Conservation (phyloP, 2,888 invertebrate genomes). For the Byasa hedistus region DNA sequence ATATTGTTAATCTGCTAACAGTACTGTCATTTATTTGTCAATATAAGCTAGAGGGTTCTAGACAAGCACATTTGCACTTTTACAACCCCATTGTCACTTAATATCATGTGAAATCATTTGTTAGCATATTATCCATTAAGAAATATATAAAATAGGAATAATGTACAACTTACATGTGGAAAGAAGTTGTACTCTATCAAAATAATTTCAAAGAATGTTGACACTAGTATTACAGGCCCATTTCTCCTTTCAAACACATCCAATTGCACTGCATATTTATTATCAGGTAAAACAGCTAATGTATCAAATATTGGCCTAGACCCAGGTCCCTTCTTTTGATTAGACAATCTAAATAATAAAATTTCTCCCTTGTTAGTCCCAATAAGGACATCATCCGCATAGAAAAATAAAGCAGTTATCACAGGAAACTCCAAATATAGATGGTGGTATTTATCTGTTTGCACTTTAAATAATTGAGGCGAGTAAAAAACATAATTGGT, state of each 20-base stretch:
- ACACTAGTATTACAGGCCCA: conserved; percentile 58
- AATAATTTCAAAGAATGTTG: conserved; percentile 60
- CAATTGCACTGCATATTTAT: conserved; percentile 59
- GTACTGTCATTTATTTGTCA: too few species aligned
- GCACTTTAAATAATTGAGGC: conserved; percentile 60
- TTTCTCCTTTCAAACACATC: conserved; percentile 62
- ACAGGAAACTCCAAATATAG: conserved; percentile 65
- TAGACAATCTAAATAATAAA: conserved; percentile 57
- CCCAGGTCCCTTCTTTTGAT: conserved; percentile 45
- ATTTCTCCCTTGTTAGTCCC: conserved; percentile 58
- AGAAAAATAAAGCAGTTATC: conserved; percentile 65
- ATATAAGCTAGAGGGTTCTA: too few species aligned
- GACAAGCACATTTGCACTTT: too few species aligned
- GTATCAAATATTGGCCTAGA: conserved; percentile 56
- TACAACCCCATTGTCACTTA: too few species aligned
- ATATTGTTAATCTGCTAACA: too few species aligned
- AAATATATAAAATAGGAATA: conserved; percentile 4
- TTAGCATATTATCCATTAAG: background rate
- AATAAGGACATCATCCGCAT: conserved; percentile 60
- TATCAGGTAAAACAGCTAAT: conserved; percentile 53
- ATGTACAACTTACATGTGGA: conserved; percentile 55
- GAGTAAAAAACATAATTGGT: conserved; percentile 66
- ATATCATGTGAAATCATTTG: too few species aligned
- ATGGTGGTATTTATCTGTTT: conserved; percentile 57
- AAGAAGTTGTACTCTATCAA: conserved; percentile 59